Evolutionary conservation across 2,113 vertebrate genomes (phyloP).

Genomic region (Leucosticte australis): DNA sequence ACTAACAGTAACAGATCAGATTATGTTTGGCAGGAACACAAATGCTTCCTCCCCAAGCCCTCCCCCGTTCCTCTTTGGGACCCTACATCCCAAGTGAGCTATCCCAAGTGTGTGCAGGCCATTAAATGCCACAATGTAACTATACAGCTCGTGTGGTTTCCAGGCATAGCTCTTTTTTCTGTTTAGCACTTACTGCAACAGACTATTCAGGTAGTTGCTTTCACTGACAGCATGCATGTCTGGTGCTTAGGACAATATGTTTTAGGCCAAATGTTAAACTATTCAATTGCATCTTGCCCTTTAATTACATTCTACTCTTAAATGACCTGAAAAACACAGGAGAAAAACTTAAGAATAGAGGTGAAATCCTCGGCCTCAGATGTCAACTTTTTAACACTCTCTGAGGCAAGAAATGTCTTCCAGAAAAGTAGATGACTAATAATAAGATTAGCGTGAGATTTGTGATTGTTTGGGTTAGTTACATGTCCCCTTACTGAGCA

Average conservation of each 20-base stretch:
- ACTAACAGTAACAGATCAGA: constrained; percentile 12
- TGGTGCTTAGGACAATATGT: background rate
- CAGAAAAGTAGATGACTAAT: background rate
- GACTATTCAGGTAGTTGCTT: background rate
- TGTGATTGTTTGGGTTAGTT: background rate
- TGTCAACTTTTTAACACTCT: background rate
- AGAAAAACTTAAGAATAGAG: background rate
- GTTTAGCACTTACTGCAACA: background rate
- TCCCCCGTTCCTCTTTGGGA: background rate
- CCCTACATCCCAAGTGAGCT: background rate
- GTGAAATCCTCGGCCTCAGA: background rate
- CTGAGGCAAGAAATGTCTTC: background rate
- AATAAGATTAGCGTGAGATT: background rate
- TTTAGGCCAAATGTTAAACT: background rate
- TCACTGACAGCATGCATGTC: background rate
- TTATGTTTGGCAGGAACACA: background rate
- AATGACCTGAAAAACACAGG: background rate
- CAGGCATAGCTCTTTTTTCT: background rate
- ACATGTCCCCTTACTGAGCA: background rate
- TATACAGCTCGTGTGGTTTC: background rate
- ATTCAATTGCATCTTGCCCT: background rate
- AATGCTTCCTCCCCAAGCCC: background rate
- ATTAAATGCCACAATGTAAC: background rate
- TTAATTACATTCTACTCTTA: background rate
- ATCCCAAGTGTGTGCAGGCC: background rate